Evolutionary conservation across 2,113 vertebrate species (phyloP), one percentile per base, ranked within the genome.

Genomic region (Aepyceros melampus): DNA sequence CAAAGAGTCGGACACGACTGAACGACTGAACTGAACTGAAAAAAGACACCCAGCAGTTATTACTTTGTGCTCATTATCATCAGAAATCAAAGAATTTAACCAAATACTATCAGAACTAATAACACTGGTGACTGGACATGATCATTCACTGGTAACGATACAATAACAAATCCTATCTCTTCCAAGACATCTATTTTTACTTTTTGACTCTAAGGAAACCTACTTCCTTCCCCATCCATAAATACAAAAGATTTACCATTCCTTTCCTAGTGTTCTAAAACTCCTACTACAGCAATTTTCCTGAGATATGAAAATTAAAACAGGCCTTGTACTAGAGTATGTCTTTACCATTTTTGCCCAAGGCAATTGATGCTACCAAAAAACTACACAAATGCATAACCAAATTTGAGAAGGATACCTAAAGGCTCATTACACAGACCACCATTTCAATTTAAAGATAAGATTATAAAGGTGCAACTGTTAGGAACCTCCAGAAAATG

Each of bases 291-390:
- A 1, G 45, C 16, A 89, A 43, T 74, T 58, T 96, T 91, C 33
- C 71, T 88, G 45, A 92, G 56, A 89, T 87, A 15, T 40, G 23
- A 91, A 94, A 93, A 98, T 71, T 64, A 88, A 91, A 91, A 92
- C 16, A 87, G 21, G 9, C 36, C 91, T 87, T 89, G 1, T 74
- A 56, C 1, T 89, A 12, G 29, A 79, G 6, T 62, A 3, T 29
- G 15, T 82, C 76, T 82, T 60, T 71, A n/a, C 13, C 10, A 87
- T 40, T 93, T 94, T 55, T 87, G 23, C 29, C 31, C 19, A 88
- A 89, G 31, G 11, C 62, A 93, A 94, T 2, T 79, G 31, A 86
- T 3, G 29, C 71, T 55, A 82, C n/a, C 49, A 31, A 97, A 85
- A 84, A 97, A 60, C 15, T 94, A 95, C 14, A 12, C 55, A 47